Base-by-base conservation (phyloP, 2,797 vertebrate genomes). In the Oreortyx pictus region DNA sequence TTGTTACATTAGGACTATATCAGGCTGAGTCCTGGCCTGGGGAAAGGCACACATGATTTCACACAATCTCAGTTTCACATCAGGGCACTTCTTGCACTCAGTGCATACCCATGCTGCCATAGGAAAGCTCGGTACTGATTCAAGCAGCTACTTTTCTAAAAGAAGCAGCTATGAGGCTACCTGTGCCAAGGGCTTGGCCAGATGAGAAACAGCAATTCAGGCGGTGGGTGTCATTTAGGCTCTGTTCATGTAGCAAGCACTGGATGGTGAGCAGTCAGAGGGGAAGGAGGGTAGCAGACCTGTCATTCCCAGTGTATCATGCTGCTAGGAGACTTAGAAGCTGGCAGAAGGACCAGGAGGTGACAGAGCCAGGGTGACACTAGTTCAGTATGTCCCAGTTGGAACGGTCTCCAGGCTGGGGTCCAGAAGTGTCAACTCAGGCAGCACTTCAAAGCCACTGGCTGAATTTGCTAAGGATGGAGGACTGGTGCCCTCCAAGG, bases 41-140 rank as follows among this genome's bases (percentile, higher is more conserved):
- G 35, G 35, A 70, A 79, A 73, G 29, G 16, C 22, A 46, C 1
- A 0, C 0, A 0, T 6, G 16, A 10, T 76, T 84, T 74, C 19
- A 88, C 64, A 31, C 6, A 4, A 6, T 11, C 24, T 24, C 2
- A 4, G 3, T 29, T 7, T 13, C 31, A n/a, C 11, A 25, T 65
- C 1, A 2, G 54, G 20, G 5, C 15, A 25, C 35, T 33, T 37
- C 47, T 65, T 70, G 47, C 14, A 33, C 52, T 67, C 17, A 25
- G 8, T 75, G 54, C 24, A 57, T 23, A 31, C 15, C 27, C 35
- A 4, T 14, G 29, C 33, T 52, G 46, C 44, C 44, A 54, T n/a
- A 43, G 41, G 14, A 47, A 9, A 52, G 46, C 37, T 47, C 27
- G 19, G 4, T 24, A 2, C 17, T n/a, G 46, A 1, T 1, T 31